Evolutionary conservation across 2,888 invertebrate genomes (phyloP), one percentile per base, ranked within the genome.

Genomic region (Ichneumon xanthorius): DNA sequence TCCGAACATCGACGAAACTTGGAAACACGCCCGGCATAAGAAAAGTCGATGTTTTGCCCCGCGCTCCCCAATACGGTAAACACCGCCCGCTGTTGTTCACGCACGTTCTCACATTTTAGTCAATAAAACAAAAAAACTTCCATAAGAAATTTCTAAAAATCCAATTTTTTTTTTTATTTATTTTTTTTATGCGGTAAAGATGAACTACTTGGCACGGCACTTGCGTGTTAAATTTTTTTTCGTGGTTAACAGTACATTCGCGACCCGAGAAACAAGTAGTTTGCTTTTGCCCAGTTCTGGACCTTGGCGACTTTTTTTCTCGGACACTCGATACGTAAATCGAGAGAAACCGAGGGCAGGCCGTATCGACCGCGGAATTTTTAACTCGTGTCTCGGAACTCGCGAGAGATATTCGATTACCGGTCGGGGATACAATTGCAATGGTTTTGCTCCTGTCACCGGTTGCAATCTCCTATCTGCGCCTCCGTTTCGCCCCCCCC

Each of bases 321-420:
- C 83, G 75, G 88, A 86, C 71, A 91, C 80, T 82, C 87, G 91
- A 90, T 88, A 88, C 87, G 72, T 63, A 76, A 76, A 87, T 87
- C 86, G 76, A 88, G 86, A 76, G 72, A 77, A 40, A 73, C n/a
- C 77, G 73, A 16, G 75, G 72, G 79, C 68, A 84, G n/a, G 77
- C 80, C 50, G 76, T 86, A 85, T 84, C 85, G 85, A 89, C 91
- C 89, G 85, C 90, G 87, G 80, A 86, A 89, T 89, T 90, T 90
- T 90, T 88, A 85, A 84, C 86, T 85, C 85, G 68, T 82, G 65
- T 84, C 82, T 77, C 81, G 81, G 78, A 71, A 82, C 75, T 48
- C 75, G 79, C 71, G 67, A 82, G 80, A 85, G 82, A 89, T 89
- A 90, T 90, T 90, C 87, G 86, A 88, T 90, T 91, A 91, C 85